phyloP scores from a whole-genome alignment of 2,888 invertebrate species.

The Drosophila pseudotakahashii region DNA sequence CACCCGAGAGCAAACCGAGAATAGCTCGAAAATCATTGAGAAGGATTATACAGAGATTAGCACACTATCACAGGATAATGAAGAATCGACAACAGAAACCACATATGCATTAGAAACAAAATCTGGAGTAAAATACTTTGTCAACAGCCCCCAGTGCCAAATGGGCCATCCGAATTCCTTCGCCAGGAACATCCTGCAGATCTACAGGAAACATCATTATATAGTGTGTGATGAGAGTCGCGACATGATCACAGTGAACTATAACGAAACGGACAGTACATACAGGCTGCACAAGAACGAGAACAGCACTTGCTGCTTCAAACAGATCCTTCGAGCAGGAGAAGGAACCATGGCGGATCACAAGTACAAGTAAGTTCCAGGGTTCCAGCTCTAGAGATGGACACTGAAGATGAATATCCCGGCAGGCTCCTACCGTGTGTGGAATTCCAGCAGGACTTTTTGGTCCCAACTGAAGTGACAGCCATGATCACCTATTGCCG shows the following conservation, averaged over 20 bases:
- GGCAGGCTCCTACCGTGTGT: conserved; percentile 68
- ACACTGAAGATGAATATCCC: neutral
- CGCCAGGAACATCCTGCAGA: conserved; percentile 84
- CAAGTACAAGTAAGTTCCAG: conserved; percentile 65
- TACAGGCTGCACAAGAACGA: conserved; percentile 71
- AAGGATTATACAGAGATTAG: neutral
- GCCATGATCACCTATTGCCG: conserved; percentile 76
- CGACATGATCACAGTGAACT: conserved; percentile 72
- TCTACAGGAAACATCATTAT: conserved; percentile 85
- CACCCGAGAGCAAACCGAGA: neutral
- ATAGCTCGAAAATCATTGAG: too few relatives aligned
- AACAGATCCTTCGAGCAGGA: conserved; percentile 75
- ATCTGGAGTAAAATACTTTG: conserved; percentile 68
- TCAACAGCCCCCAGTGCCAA: conserved; percentile 86
- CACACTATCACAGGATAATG: neutral
- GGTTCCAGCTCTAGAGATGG: neutral
- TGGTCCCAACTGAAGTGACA: conserved; percentile 67
- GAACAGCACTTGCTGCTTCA: conserved; percentile 79
- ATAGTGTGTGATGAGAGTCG: conserved; percentile 84
- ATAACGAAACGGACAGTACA: conserved; percentile 50
- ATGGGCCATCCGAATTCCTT: conserved; percentile 87
- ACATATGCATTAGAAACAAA: conserved; percentile 1
- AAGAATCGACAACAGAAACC: neutral
- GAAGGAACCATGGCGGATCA: conserved; percentile 66
- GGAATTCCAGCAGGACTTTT: conserved; percentile 65